Base-by-base conservation (phyloP, 2,797 vertebrate genomes). In the Triplophysa yarkandensis region DNA sequence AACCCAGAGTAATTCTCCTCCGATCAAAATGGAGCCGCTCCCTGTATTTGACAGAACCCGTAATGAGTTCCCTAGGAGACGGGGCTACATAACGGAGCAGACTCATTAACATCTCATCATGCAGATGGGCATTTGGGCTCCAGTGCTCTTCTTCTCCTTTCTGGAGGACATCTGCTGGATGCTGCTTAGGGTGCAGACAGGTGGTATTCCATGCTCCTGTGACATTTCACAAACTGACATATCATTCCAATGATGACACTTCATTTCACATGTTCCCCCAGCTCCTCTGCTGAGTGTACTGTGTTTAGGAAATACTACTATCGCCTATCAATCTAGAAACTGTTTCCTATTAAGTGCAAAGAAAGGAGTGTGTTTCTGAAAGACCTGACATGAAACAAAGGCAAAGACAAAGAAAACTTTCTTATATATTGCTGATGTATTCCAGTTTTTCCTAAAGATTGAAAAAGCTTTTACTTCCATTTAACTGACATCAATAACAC, bases 201-300 rank as follows among this genome's bases (percentile, higher is more conserved):
- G 78, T 82, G 78, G 69, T 55, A 70, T 76, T 60, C 34, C 39
- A 50, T 69, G n/a, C 66, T 71, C 55, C 28, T 13, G 23, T 73
- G 65, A 71, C 61, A 80, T 80, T 82, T 80, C 70, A 21, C 75
- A 54, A 61, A 6, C 54, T 61, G n/a, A 23, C 8, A 52, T 85
- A 82, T 87, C 87, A 85, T 77, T 84, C 81, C 66, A 64, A 71
- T 80, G 85, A 83, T 85, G 82, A 86, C 43, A 85, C 87, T 81
- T 86, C 73, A 70, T 79, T 88, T 87, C 85, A 83, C 85, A 79
- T 63, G 63, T 87, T 11, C 55, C 76, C 67, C 41, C 10, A 75
- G 76, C 52, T 28, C 67, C 81, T 77, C 83, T 73, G 82, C 76
- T 80, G 21, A 17, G 79, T 76, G 73, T 65, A 83, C 27, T 34